phyloP scores from a whole-genome alignment of 1,140 invertebrate genomes.

The Bombyx mori region DNA sequence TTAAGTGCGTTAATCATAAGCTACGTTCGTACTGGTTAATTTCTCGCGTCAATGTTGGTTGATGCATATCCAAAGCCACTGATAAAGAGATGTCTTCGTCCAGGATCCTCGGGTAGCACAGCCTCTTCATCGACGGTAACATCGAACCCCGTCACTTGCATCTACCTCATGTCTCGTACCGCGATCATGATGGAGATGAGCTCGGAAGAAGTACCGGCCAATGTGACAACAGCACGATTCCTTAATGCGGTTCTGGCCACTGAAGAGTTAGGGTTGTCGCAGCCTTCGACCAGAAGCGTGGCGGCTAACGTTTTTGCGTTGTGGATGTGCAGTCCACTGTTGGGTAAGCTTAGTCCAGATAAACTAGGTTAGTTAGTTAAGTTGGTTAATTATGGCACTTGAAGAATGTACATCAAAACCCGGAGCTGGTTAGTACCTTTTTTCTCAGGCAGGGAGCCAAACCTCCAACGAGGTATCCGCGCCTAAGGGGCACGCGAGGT shows the following conservation, averaged over 20 bases:
- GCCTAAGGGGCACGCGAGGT: too few relatives aligned
- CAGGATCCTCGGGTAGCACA: constrained; percentile 57
- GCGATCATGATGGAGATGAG: constrained; percentile 79
- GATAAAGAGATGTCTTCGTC: not conserved
- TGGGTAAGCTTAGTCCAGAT: constrained; percentile 50
- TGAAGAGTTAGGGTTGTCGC: constrained; percentile 74
- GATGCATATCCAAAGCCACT: too few relatives aligned
- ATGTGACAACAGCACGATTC: constrained; percentile 73
- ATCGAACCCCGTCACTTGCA: constrained; percentile 66
- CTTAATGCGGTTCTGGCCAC: constrained; percentile 73
- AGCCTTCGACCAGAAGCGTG: constrained; percentile 70
- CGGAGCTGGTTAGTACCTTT: too few relatives aligned
- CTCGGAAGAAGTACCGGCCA: constrained; percentile 73
- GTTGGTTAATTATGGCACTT: too few relatives aligned
- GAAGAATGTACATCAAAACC: too few relatives aligned
- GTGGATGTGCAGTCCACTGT: constrained; percentile 77
- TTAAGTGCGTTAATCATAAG: too few relatives aligned
- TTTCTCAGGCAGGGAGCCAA: too few relatives aligned
- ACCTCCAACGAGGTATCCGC: too few relatives aligned
- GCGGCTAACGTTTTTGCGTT: constrained; percentile 75
- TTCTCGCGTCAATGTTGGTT: too few relatives aligned
- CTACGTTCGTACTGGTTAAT: too few relatives aligned
- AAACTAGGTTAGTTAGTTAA: too few relatives aligned
- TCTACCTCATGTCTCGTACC: constrained; percentile 78
- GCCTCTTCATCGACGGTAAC: constrained; percentile 50